These are phyloP conservation scores for Sterrhoptilus dennistouni DNA, from an alignment of 2,113 vertebrate species.

Conservation along the genomic window DNA sequence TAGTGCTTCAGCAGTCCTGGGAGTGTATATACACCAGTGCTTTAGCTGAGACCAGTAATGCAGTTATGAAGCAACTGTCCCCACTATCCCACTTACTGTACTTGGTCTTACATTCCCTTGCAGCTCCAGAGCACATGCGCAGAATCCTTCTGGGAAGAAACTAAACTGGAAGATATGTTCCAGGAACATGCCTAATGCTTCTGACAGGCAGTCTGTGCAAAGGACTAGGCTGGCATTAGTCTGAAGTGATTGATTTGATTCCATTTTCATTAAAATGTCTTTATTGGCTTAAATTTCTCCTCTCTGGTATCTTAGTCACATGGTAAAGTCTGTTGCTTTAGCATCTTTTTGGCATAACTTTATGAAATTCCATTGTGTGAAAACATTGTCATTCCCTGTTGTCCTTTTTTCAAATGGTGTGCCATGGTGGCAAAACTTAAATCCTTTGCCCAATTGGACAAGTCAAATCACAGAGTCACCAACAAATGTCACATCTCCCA, in stretches of 20 bases:
- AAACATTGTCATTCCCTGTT: background rate
- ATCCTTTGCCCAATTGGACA: background rate
- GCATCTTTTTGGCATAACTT: background rate
- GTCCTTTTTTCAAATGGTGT: background rate
- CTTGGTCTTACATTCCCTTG: background rate
- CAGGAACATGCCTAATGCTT: background rate
- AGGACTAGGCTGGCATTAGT: background rate
- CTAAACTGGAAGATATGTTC: background rate
- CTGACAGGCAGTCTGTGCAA: background rate
- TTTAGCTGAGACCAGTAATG: background rate
- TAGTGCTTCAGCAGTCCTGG: background rate
- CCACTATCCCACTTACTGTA: background rate
- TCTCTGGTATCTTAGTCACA: background rate
- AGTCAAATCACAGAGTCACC: background rate
- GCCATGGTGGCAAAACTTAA: background rate
- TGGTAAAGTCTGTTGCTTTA: background rate
- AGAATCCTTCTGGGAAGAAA: background rate
- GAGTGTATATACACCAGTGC: background rate
- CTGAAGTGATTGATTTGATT: background rate
- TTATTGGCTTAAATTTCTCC: background rate
- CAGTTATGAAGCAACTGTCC: background rate
- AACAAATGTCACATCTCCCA: background rate
- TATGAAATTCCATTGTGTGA: background rate
- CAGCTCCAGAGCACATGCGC: background rate
- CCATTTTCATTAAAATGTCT: background rate